Base-by-base conservation (phyloP, 2,888 invertebrate species). In the Oithona nana region DNA sequence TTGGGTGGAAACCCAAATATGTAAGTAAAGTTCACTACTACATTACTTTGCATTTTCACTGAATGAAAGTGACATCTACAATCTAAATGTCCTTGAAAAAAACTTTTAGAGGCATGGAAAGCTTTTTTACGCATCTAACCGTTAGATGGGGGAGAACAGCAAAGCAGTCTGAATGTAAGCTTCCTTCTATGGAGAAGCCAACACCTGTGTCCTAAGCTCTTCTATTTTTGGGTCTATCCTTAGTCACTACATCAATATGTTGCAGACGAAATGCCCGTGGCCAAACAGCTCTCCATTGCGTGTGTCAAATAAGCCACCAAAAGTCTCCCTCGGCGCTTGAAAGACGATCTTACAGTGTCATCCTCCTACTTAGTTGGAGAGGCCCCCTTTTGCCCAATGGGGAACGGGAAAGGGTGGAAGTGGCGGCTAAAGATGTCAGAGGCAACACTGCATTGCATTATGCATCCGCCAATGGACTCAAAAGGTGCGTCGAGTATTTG, bases 371-470 rank as follows among this genome's bases (percentile, higher is more conserved):
- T 16, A 79, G 79, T 68, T 82, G 82, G 82, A 73, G 78, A 66
- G 81, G 81, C 3, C 69, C 73, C 8, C 70, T 77, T n/a, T 67
- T 71, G 57, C 75, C 75, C 58, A 73, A 74, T 64, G 80, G 80
- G 1, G 75, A 76, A 57, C 71, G 78, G 54, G 81, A 82, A 68
- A 77, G 75, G 66, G 75, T 79, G 20, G 78, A 81, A 67, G 70
- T 82, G 30, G 73, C 73, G 65, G 78, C 80, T 26, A 75, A 78
- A 68, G 82, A 82, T 70, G 77, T 77, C 73, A 81, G 81, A 69
- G 78, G 79, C 22, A 81, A 81, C 70, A 82, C 81, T 28, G 79
- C 81, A 8, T 72, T 83, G n/a, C 82, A 83, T 69, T 78, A 79
- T 72, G 82, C 82, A 4, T 79, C 82, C 6, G 72, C 75, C 22